These are phyloP conservation scores for Syngnathoides biaculeatus DNA, from an alignment of 2,113 vertebrate genomes.

Conservation along the genomic window DNA sequence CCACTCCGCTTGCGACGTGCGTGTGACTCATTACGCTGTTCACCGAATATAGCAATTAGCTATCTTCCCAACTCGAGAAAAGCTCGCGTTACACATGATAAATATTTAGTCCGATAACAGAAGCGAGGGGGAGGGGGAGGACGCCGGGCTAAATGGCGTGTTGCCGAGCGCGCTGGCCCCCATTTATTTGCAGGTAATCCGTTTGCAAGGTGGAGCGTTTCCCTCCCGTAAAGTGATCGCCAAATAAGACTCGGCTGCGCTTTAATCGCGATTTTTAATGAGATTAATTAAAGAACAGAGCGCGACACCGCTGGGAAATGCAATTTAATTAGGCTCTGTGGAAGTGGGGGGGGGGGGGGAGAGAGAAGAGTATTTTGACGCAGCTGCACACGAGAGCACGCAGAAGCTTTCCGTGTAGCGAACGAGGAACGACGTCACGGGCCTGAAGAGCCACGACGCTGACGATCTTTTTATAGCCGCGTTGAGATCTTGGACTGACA, in stretches of 20 bases:
- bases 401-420: slow-evolving; percentile 47
- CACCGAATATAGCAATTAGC: slow-evolving; percentile 68
- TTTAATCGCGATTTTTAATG: slow-evolving; percentile 54
- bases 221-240: slow-evolving; percentile 36
- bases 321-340: slow-evolving; percentile 62
- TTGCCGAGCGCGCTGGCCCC: slow-evolving; percentile 27
- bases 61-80: slow-evolving; percentile 43
- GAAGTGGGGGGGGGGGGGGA: too few relatives aligned
- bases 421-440: slow-evolving; percentile 38
- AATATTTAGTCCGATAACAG: slow-evolving; percentile 52
- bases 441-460: slow-evolving; percentile 36
- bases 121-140: slow-evolving; percentile 10
- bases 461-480: slow-evolving; percentile 59
- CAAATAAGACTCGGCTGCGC: slow-evolving; percentile 35
- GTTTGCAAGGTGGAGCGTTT: slow-evolving; percentile 53
- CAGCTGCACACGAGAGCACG: slow-evolving; percentile 30
- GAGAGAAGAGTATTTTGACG: too few relatives aligned
- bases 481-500: slow-evolving; percentile 6
- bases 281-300: slow-evolving; percentile 65
- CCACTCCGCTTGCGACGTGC: slow-evolving; percentile 52
- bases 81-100: slow-evolving; percentile 43
- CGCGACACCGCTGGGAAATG: slow-evolving; percentile 52
- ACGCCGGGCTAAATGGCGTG: slow-evolving; percentile 37
- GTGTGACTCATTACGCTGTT: slow-evolving; percentile 67
- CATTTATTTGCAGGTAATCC: slow-evolving; percentile 31